These are phyloP conservation scores for Selenia dentaria DNA, from an alignment of 2,888 invertebrate genomes.

Conservation along the genomic window DNA sequence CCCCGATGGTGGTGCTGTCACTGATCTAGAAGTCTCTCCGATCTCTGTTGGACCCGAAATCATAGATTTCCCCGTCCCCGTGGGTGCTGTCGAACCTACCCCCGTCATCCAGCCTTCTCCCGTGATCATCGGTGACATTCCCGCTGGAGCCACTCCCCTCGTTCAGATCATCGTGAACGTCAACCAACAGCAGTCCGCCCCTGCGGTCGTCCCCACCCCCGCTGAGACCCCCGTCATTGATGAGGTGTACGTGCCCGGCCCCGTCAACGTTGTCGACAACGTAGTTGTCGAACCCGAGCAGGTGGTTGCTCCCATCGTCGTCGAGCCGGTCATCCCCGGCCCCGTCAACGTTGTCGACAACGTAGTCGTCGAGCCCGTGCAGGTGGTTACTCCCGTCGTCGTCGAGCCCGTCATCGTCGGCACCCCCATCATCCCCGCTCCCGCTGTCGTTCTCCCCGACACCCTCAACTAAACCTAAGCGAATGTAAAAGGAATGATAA, in stretches of 20 bases:
- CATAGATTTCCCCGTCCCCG: slow-evolving; percentile 33
- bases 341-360: slow-evolving; percentile 32
- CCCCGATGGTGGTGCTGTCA: slow-evolving; percentile 20
- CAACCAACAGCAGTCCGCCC: slow-evolving; percentile 14
- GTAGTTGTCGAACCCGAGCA: slow-evolving; percentile 10
- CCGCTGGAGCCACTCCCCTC: slow-evolving; percentile 25
- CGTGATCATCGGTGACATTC: slow-evolving; percentile 23
- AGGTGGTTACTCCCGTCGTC: slow-evolving; percentile 26
- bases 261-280: slow-evolving; percentile 31
- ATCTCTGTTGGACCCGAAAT: slow-evolving; percentile 32
- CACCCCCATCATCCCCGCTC: slow-evolving; percentile 43
- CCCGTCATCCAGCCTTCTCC: slow-evolving; percentile 26
- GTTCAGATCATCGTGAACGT: slow-evolving; percentile 36
- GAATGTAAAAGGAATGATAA: not conserved
- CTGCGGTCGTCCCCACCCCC: slow-evolving; percentile 31
- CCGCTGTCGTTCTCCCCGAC: slow-evolving; percentile 37
- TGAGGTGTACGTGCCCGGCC: slow-evolving; percentile 27
- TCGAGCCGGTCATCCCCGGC: too few relatives aligned
- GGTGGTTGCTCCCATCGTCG: slow-evolving; percentile 30
- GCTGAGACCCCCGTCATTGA: slow-evolving; percentile 26
- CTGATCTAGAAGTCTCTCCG: slow-evolving; percentile 23
- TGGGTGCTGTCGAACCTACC: slow-evolving; percentile 13
- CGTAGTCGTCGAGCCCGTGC: slow-evolving; percentile 21
- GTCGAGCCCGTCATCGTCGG: slow-evolving; percentile 41
- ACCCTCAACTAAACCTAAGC: slow-evolving; percentile 29